Evolutionary conservation across 2,113 vertebrate genomes (phyloP).

Genomic region (Dipodomys spectabilis): DNA sequence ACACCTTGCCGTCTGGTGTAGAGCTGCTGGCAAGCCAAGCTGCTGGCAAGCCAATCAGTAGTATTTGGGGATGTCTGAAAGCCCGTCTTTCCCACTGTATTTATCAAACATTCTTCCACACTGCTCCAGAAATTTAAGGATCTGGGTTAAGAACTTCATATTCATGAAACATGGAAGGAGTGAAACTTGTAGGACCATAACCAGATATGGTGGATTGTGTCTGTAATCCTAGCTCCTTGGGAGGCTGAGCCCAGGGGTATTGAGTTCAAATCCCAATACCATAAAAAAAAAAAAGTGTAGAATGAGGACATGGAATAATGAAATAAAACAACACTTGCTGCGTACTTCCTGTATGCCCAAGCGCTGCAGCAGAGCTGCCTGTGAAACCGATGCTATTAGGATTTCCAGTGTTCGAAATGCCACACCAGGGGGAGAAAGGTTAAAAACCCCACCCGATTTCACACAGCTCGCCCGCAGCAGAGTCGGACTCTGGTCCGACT

Average conservation of each 20-base stretch:
- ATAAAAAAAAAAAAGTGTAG: not conserved
- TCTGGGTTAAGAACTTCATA: not conserved
- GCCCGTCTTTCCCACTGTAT: too few relatives aligned
- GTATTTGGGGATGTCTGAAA: not conserved
- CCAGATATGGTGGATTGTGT: too few relatives aligned
- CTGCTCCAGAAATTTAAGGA: not conserved
- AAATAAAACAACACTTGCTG: not conserved
- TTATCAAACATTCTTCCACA: not conserved
- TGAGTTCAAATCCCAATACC: too few relatives aligned
- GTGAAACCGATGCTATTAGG: not conserved
- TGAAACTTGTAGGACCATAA: not conserved
- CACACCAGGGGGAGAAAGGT: not conserved
- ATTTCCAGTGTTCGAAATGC: not conserved
- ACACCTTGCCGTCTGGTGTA: not conserved
- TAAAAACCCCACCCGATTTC: not conserved
- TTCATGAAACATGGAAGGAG: not conserved
- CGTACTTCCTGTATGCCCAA: not conserved
- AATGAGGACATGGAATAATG: not conserved
- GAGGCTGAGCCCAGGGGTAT: too few relatives aligned
- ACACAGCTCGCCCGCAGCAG: not conserved
- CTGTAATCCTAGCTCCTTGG: too few relatives aligned
- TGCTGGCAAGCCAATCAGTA: not conserved
- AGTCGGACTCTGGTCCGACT: not conserved
- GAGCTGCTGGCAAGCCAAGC: not conserved
- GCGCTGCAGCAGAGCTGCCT: not conserved